Percentiles rank a stretch among this genome's conserved stretches.
Conservation (phyloP, 2,888 invertebrate species). For the Acrobeloides nanus region DNA sequence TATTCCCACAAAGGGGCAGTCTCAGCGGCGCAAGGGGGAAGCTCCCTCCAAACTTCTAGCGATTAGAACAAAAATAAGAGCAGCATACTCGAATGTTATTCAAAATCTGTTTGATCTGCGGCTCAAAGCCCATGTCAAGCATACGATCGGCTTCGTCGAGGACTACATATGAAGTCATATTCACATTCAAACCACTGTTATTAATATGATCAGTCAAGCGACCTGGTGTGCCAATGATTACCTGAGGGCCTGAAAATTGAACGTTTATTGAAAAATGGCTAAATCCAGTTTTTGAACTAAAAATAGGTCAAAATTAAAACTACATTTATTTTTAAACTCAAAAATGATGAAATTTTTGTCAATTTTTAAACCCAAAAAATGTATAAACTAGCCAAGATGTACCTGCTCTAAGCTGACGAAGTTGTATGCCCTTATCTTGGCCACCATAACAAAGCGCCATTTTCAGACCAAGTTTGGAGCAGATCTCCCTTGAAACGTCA, state of each 20-base stretch:
- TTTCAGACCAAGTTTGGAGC: constrained; percentile 73
- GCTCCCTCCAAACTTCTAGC: no score
- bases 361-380: constrained; percentile 15
- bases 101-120: constrained; percentile 60
- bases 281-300: no score
- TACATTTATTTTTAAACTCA: no score
- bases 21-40: no score
- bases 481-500: constrained; percentile 86
- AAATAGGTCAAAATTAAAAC: no score
- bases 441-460: constrained; percentile 97
- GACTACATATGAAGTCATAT: constrained; percentile 60
- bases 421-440: constrained; percentile 83
- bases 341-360: no score
- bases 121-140: constrained; percentile 60
- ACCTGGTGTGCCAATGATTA: constrained; percentile 60
- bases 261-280: no score
- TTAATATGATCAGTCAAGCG: constrained; percentile 58
- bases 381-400: no score
- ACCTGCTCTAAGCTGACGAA: constrained; percentile 57
- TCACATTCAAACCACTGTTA: constrained; percentile 60
- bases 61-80: neutral
- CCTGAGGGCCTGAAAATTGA: no score
- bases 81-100: constrained; percentile 56
- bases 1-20: no score
- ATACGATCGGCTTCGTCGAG: constrained; percentile 79